Evolutionary conservation across 2,797 vertebrate genomes (phyloP).

Genomic region (Acestrorhynchus altus): DNA sequence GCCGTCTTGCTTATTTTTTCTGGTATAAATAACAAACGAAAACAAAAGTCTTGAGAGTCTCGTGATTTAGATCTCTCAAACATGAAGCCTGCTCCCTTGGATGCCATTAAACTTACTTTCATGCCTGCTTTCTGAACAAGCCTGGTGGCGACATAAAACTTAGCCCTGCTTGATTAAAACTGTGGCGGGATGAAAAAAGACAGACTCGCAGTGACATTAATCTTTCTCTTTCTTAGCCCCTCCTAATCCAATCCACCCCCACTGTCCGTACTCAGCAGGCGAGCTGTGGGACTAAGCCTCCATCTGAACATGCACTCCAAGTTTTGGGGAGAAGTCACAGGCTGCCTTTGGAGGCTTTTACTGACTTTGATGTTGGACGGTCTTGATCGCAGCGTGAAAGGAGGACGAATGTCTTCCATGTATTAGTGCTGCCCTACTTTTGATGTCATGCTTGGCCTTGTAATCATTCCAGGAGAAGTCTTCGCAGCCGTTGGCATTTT

Average conservation of each 20-base stretch:
- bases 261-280: slow-evolving; percentile 3
- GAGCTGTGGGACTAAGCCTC: slow-evolving; percentile 17
- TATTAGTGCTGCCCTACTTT: slow-evolving; percentile 44
- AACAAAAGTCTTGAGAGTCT: neutral
- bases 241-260: slow-evolving; percentile 3
- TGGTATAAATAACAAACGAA: neutral
- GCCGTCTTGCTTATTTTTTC: neutral
- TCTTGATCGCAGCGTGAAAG: slow-evolving; percentile 10
- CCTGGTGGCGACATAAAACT: neutral
- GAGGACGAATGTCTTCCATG: slow-evolving; percentile 30
- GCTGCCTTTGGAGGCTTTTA: slow-evolving; percentile 31
- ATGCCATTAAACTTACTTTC: neutral
- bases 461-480: slow-evolving; percentile 18
- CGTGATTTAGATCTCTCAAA: neutral
- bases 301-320: slow-evolving; percentile 36
- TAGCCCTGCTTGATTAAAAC: slow-evolving; percentile 1
- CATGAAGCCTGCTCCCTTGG: neutral
- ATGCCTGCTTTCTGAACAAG: neutral
- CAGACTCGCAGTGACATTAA: neutral
- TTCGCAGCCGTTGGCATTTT: neutral
- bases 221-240: neutral
- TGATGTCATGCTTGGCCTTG: slow-evolving; percentile 24
- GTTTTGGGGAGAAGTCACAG: slow-evolving; percentile 20
- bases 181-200: neutral
- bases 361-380: slow-evolving; percentile 17